Evolutionary conservation across 2,888 invertebrate genomes (phyloP), one percentile per base, ranked within the genome.

Genomic region (Limenitis camilla): DNA sequence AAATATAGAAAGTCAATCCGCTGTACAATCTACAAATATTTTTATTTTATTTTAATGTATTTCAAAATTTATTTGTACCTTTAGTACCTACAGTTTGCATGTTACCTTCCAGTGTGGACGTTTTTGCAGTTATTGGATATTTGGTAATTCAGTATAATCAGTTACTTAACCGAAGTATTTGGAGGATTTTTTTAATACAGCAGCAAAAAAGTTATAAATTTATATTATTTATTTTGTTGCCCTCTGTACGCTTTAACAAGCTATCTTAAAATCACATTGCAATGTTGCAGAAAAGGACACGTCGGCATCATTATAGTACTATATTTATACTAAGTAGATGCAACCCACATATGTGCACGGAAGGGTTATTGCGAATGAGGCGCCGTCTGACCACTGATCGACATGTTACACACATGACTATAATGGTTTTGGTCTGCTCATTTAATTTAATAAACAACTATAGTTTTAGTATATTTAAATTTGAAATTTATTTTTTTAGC

Each of bases 341-440:
- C 33, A 49, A 30, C 40, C 43, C 49, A 33, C 42, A 49, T 49
- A 49, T 38, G 44, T 32, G 39, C 27, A 39, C 49, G 49, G 49
- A 50, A 50, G 30, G 43, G 49, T 50, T 48, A 40, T 48, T 50
- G 49, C 43, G 36, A 49, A 29, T 43, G 27, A 10, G 49, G 43
- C 49, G 43, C 49, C 49, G 42, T 50, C 28, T 29, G 10, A 7
- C 36, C 27, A 29, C 38, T 27, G 30, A n/a, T 38, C 30, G 30
- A 36, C 10, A 10, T 19, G 10, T 9, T 10, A 36, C 35, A 10
- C 10, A 36, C 6, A 5, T 36, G 5, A 5, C n/a, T 35, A 35
- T 19, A 19, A 19, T 19, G 19, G 1, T 19, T 19, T 19, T 19
- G 19, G 19, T 19, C 19, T 19, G 19, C 19, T 19, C 19, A 19